phyloP scores from a whole-genome alignment of 2,113 vertebrate genomes.

The Apteryx owenii region DNA sequence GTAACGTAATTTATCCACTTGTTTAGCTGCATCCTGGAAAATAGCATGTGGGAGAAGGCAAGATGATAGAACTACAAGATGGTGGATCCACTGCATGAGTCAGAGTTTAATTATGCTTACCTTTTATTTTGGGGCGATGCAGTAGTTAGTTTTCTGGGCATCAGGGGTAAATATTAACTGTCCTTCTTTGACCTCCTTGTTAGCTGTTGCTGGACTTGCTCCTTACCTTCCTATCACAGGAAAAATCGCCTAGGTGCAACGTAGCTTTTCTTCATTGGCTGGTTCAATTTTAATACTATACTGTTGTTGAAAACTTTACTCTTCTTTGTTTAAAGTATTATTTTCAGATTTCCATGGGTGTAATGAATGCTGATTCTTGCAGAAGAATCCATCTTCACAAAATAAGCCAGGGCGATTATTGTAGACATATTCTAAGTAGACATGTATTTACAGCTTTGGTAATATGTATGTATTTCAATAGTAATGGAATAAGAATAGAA shows the following conservation, averaged over 20 bases:
- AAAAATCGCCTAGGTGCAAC: neutral
- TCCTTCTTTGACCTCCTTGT: neutral
- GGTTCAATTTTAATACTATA: neutral
- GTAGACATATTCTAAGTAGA: slow-evolving; percentile 19
- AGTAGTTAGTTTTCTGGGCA: no score
- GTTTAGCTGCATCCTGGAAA: neutral
- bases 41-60: neutral
- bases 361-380: slow-evolving; percentile 13
- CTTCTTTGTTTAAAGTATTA: neutral
- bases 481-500: slow-evolving; percentile 49
- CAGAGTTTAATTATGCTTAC: neutral
- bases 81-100: neutral
- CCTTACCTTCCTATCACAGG: neutral
- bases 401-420: slow-evolving; percentile 15
- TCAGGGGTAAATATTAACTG: no score
- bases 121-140: neutral
- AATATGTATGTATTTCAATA: slow-evolving; percentile 37
- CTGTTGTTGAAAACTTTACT: neutral
- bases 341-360: slow-evolving; percentile 28
- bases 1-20: neutral
- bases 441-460: slow-evolving; percentile 30
- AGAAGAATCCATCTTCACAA: slow-evolving; percentile 29
- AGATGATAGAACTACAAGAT: neutral
- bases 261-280: neutral
- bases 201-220: neutral